phyloP scores from a whole-genome alignment of 2,888 invertebrate genomes.

The Encarsia formosa region DNA sequence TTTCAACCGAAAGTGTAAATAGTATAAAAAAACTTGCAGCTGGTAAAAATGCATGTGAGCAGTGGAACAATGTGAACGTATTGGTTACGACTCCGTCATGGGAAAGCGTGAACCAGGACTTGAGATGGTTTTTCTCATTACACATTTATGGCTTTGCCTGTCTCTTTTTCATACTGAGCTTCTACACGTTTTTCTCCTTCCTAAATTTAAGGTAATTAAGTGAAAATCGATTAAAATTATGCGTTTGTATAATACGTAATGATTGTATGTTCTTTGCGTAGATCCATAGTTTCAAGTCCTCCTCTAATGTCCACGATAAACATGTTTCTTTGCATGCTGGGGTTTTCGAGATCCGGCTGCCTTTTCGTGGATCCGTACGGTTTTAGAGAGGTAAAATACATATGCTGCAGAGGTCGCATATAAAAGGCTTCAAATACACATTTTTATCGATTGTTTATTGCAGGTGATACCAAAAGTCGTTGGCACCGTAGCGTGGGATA shows the following conservation, averaged over 20 bases:
- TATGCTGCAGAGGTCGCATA: not conserved
- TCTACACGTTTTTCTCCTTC: conserved; percentile 56
- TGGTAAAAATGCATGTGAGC: not conserved
- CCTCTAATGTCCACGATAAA: conserved; percentile 58
- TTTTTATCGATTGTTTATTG: conserved; percentile 28
- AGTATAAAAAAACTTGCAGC: no score
- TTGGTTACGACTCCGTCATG: conserved; percentile 43
- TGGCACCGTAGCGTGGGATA: conserved; percentile 55
- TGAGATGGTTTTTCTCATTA: conserved; percentile 55
- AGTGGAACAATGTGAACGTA: conserved; percentile 12
- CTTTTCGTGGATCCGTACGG: conserved; percentile 60
- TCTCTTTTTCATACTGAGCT: conserved; percentile 56
- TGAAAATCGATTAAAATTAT: not conserved
- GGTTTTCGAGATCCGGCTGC: conserved; percentile 53
- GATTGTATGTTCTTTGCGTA: no score
- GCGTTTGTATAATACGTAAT: not conserved
- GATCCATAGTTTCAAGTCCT: conserved; percentile 55
- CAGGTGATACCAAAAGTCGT: conserved; percentile 54
- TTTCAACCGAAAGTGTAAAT: conserved; percentile 33
- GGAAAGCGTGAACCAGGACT: conserved; percentile 48
- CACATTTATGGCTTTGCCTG: conserved; percentile 58
- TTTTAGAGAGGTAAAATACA: conserved; percentile 51
- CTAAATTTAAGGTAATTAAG: conserved; percentile 54
- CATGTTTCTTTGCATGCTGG: conserved; percentile 55
- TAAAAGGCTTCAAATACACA: no score